Evolutionary conservation across 1,140 invertebrate genomes (phyloP).

Genomic region (Gonatopus flavifemur): DNA sequence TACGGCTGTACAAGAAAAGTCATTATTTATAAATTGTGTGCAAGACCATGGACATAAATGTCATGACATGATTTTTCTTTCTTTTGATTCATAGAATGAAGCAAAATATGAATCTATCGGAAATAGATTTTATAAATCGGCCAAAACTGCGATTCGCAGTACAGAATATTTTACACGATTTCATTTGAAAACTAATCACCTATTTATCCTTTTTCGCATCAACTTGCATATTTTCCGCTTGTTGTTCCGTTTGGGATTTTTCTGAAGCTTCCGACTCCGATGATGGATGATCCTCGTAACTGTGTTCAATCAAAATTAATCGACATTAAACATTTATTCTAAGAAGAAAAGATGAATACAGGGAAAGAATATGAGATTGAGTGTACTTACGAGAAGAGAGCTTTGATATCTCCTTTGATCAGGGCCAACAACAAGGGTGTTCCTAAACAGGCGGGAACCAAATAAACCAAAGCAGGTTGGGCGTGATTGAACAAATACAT

Average conservation of each 20-base stretch:
- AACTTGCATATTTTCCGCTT: slow-evolving; percentile 25
- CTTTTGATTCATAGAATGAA: no score
- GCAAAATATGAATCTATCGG: no score
- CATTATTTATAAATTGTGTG: no score
- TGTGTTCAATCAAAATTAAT: slow-evolving; percentile 44
- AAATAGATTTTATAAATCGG: no score
- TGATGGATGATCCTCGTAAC: slow-evolving; percentile 69
- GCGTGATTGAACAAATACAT: slow-evolving; percentile 99
- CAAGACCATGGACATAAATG: no score
- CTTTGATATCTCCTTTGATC: slow-evolving; percentile 87
- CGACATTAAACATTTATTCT: not conserved
- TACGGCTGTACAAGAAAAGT: no score
- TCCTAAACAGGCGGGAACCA: slow-evolving; percentile 94
- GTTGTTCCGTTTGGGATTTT: slow-evolving; percentile 42
- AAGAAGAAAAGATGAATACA: slow-evolving; percentile 2
- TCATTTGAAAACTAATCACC: no score
- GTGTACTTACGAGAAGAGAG: slow-evolving; percentile 83
- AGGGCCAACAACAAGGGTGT: slow-evolving; percentile 85
- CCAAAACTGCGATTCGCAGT: no score
- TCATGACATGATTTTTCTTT: no score
- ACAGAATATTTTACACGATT: no score
- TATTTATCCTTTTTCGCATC: slow-evolving; percentile 55
- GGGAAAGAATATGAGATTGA: not conserved
- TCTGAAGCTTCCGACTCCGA: not conserved
- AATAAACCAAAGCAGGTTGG: slow-evolving; percentile 96